These are phyloP conservation scores for Caenorhabditis wallacei DNA, from an alignment of 2,888 invertebrate species.

Conservation along the genomic window DNA sequence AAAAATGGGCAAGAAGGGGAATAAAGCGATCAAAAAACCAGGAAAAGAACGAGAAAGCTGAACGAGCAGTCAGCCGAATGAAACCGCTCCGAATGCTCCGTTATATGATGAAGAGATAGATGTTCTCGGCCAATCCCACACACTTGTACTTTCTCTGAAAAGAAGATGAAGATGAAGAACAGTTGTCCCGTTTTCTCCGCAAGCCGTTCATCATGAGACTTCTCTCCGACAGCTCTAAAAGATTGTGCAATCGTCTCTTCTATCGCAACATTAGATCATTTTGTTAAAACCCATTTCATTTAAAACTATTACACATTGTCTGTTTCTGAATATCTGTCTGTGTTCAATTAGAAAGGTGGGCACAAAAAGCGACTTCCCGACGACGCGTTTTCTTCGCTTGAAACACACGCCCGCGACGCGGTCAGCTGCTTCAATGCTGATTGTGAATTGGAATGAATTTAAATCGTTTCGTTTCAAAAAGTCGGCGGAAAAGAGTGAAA, in stretches of 20 bases:
- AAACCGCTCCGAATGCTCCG: slow-evolving; percentile 30
- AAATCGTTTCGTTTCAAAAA: slow-evolving; percentile 47
- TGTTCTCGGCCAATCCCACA: slow-evolving; percentile 57
- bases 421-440: slow-evolving; percentile 63
- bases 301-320: slow-evolving; percentile 33
- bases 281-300: slow-evolving; percentile 10
- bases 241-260: slow-evolving; percentile 46
- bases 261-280: slow-evolving; percentile 20
- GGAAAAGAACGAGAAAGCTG: slow-evolving; percentile 11
- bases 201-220: slow-evolving; percentile 43
- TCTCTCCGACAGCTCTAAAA: slow-evolving; percentile 1
- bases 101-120: slow-evolving; percentile 41
- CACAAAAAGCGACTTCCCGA: slow-evolving; percentile 47
- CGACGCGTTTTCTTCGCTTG: slow-evolving; percentile 29
- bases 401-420: slow-evolving; percentile 35
- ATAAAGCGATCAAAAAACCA: neutral
- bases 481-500: neutral
- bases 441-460: slow-evolving; percentile 47
- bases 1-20: neutral
- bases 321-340: slow-evolving; percentile 39
- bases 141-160: slow-evolving; percentile 58
- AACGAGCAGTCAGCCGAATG: slow-evolving; percentile 29
- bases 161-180: slow-evolving; percentile 28
- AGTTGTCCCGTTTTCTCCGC: slow-evolving; percentile 42
- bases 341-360: slow-evolving; percentile 54